Percentiles rank a stretch among this genome's conserved stretches.
Conservation (phyloP, 2,797 vertebrate species). For the Coreius guichenoti region DNA sequence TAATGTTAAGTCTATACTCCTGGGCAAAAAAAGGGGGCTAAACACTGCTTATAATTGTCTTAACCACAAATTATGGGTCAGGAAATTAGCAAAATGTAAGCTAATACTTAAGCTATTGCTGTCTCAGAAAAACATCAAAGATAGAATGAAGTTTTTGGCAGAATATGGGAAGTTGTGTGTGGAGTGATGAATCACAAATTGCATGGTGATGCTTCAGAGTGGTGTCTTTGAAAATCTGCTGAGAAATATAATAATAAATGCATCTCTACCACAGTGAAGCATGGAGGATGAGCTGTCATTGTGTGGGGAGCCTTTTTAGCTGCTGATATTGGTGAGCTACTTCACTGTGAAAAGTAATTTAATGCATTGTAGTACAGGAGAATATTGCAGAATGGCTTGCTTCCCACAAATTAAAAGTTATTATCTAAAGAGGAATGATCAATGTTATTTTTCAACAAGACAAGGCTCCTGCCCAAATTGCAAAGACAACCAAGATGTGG, state of each 20-base stretch:
- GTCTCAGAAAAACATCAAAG: not conserved
- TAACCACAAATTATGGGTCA: not conserved
- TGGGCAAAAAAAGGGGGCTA: too few species aligned
- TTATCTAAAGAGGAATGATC: not conserved
- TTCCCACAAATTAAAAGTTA: not conserved
- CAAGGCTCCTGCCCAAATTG: too few species aligned
- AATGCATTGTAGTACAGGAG: not conserved
- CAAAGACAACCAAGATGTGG: too few species aligned
- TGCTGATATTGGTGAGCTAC: not conserved
- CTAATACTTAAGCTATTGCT: not conserved
- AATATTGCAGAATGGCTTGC: not conserved
- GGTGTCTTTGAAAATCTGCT: not conserved
- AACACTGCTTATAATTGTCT: too few species aligned
- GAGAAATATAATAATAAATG: not conserved
- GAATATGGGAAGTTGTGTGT: not conserved
- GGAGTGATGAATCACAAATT: too few species aligned
- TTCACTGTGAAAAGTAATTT: not conserved
- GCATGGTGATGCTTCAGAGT: not conserved
- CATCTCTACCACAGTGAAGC: not conserved
- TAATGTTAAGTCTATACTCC: not conserved
- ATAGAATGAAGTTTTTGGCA: not conserved
- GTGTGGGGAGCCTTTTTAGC: not conserved
- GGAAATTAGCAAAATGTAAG: not conserved
- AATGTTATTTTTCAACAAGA: not conserved
- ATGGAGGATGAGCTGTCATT: not conserved